Evolutionary conservation across 2,888 invertebrate genomes (phyloP), one percentile per base, ranked within the genome.

Genomic region (Ormyrus labotus): DNA sequence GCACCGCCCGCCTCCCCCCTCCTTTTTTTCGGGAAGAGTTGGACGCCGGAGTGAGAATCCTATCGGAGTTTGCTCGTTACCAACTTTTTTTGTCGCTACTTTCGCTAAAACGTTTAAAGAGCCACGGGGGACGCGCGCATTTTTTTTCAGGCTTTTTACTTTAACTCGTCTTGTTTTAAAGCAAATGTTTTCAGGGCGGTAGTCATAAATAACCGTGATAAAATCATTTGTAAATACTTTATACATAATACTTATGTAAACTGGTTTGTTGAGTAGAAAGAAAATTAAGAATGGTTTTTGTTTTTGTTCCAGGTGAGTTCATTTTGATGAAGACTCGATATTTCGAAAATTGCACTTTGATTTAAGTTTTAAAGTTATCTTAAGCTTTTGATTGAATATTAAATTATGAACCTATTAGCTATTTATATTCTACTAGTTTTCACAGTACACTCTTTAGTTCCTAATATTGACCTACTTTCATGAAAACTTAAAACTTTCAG

Each of bases 61-160:
- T 71, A 71, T 72, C 72, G 53, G 60, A 63, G 68, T 79, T 79
- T 67, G 45, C 73, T 73, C 63, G 68, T 72, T 79, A 73, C 53
- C 45, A 71, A 65, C 48, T 60, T 34, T 67, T 64, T 50, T 47
- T 11, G 6, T 68, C 64, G 72, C 48, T 73, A 73, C 57, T 73
- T 48, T 13, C 51, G n/a, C 70, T 71, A 77, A 71, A 78, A 45
- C 78, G 71, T 71, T 78, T 78, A 78, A 65, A 53, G 76, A 63
- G 63, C 19, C 53, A 51, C 53, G 6, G 47, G 75, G 53, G 61
- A 61, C 13, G 63, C n/a, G 19, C 50, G 69, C 48, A 19, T 61
- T 58, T 68, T 63, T 1, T n/a, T 69, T 34, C 34, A 4, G 34
- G 34, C 34, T 4, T 55, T 57, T 69, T 45, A 47, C 9, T 4